Evolutionary conservation across 2,888 invertebrate species (phyloP).

Genomic region (Ferrisia virgata): DNA sequence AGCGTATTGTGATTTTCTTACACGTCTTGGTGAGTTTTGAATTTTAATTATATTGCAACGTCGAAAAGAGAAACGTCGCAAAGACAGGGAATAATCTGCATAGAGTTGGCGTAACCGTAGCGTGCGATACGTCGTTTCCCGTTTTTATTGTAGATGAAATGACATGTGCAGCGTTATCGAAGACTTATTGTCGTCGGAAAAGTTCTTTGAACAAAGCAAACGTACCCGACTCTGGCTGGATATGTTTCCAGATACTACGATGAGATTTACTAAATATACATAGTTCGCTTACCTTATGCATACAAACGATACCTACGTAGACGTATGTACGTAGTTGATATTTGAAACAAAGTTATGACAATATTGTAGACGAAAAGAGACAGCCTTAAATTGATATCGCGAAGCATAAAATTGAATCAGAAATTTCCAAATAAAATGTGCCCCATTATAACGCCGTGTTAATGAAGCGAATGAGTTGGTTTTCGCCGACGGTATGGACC

Average conservation of each 20-base stretch:
- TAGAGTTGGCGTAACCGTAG: background rate
- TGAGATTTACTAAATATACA: no score
- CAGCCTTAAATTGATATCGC: background rate
- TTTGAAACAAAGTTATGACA: conserved; percentile 8
- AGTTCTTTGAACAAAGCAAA: background rate
- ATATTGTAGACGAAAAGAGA: background rate
- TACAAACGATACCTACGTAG: no score
- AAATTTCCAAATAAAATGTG: background rate
- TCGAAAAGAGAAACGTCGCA: background rate
- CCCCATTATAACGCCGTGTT: conserved; percentile 6
- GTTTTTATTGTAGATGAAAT: background rate
- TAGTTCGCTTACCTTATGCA: no score
- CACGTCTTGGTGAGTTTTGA: background rate
- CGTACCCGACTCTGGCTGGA: no score
- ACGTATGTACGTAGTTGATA: no score
- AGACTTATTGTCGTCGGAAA: conserved; percentile 1
- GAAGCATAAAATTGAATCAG: conserved; percentile 22
- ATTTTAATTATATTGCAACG: background rate
- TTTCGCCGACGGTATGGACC: no score
- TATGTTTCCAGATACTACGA: background rate
- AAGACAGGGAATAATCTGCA: background rate
- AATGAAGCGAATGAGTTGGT: background rate
- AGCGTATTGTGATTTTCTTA: conserved; percentile 24
- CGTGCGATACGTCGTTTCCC: background rate
- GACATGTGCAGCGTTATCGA: conserved; percentile 11